Evolutionary conservation across 2,888 invertebrate genomes (phyloP), one percentile per base, ranked within the genome.

Genomic region (Watsonalla binaria): DNA sequence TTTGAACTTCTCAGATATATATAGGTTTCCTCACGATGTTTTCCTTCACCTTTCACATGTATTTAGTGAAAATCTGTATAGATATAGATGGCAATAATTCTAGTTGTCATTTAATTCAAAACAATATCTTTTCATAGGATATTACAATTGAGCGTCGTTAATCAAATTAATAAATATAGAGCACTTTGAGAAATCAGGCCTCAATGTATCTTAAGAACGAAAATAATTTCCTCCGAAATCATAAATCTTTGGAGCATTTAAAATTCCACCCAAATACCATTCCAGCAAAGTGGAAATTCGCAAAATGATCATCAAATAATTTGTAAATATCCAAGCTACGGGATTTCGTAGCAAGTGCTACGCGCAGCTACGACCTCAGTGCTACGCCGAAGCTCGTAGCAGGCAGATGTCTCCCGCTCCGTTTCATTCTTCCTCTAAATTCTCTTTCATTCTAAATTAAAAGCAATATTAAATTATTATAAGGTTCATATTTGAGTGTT

Each of bases 301-400:
- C 46, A 52, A 45, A 14, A 47, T 14, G n/a, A 46, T 37, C 52
- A 52, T 47, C 58, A 58, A 51, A 58, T 57, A 62, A 60, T 53
- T 57, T 47, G 46, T 55, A 56, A 56, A 60, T 58, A 55, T 14
- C 33, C 46, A 47, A 53, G 57, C 68, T 66, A 68, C 71, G 70
- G 60, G 55, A 60, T 55, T 55, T 51, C 65, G 65, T 62, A 66
- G 64, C 58, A 51, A 53, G 49, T 55, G 72, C 71, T 74, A 72
- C 76, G 77, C 77, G 77, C 74, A 73, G 72, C 69, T 66, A 72
- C 73, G 59, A 52, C 46, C 35, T 46, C 68, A 76, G 77, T 76
- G 63, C 66, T 64, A 57, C 57, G 61, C 59, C 45, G 66, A 51
- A 48, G 47, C 54, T 61, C 61, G 64, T 46, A 53, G 53, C 42